Conservation (phyloP, 1,140 invertebrate genomes). For the Saccostrea echinata region DNA sequence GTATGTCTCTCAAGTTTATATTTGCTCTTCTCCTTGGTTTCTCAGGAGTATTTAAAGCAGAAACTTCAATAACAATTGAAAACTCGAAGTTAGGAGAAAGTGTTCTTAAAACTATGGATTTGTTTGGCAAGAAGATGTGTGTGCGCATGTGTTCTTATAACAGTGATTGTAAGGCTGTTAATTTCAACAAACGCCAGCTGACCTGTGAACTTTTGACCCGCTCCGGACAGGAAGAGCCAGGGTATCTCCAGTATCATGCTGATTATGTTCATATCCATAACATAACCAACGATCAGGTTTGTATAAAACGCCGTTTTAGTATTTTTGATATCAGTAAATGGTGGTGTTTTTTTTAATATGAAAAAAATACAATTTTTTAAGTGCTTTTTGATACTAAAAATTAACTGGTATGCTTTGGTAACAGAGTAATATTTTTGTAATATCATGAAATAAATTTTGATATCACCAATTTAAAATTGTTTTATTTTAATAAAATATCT, state of each 20-base stretch:
- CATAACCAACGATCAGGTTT: neutral
- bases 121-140: slow-evolving; percentile 1
- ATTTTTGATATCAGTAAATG: too few species aligned
- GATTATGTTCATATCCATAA: neutral
- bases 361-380: too few species aligned
- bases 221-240: neutral
- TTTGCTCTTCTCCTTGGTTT: too few species aligned
- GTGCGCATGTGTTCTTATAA: neutral
- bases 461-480: too few species aligned
- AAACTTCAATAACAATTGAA: neutral
- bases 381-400: too few species aligned
- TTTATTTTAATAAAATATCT: too few species aligned
- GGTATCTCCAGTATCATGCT: neutral
- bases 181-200: slow-evolving; percentile 5
- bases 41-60: too few species aligned
- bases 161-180: neutral
- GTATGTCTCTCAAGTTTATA: too few species aligned
- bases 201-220: slow-evolving; percentile 4
- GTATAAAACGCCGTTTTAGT: neutral
- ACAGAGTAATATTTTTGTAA: too few species aligned
- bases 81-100: neutral
- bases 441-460: too few species aligned
- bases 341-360: too few species aligned
- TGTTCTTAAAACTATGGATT: neutral
- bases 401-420: too few species aligned